Evolutionary conservation across 2,113 vertebrate species (phyloP).

Genomic region (Tor tambroides): DNA sequence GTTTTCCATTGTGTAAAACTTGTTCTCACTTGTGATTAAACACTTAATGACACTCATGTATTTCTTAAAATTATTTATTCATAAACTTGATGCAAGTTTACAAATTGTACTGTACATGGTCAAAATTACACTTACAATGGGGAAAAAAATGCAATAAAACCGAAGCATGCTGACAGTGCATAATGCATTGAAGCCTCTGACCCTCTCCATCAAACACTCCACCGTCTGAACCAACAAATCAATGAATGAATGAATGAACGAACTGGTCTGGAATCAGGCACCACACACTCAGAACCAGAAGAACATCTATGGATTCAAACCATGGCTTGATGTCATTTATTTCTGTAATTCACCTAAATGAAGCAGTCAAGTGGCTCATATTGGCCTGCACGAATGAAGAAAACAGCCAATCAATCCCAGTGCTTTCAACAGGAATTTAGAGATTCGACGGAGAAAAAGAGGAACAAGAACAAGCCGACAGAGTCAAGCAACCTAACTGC

Average conservation of each 20-base stretch:
- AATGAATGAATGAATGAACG: too few species aligned
- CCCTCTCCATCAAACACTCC: constrained; percentile 49
- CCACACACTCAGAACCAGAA: background rate
- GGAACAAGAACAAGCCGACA: background rate
- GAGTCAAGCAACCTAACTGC: background rate
- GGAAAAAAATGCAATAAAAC: constrained; percentile 65
- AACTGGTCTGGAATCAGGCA: background rate
- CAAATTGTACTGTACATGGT: constrained; percentile 78
- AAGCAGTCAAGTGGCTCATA: background rate
- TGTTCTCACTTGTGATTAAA: background rate
- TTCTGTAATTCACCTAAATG: too few species aligned
- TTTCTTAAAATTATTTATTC: constrained; percentile 66
- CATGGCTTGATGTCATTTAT: constrained; percentile 17
- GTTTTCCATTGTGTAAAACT: too few species aligned
- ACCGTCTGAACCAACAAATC: background rate
- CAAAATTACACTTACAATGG: constrained; percentile 82
- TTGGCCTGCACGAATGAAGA: background rate
- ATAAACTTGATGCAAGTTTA: constrained; percentile 65
- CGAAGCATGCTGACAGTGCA: constrained; percentile 82
- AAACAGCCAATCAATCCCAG: background rate
- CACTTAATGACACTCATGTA: background rate
- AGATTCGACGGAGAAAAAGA: background rate
- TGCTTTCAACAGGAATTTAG: background rate
- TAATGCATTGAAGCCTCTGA: constrained; percentile 63
- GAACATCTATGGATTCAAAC: background rate